Evolutionary conservation across 2,797 vertebrate species (phyloP).

Genomic region (Rhinella marina): DNA sequence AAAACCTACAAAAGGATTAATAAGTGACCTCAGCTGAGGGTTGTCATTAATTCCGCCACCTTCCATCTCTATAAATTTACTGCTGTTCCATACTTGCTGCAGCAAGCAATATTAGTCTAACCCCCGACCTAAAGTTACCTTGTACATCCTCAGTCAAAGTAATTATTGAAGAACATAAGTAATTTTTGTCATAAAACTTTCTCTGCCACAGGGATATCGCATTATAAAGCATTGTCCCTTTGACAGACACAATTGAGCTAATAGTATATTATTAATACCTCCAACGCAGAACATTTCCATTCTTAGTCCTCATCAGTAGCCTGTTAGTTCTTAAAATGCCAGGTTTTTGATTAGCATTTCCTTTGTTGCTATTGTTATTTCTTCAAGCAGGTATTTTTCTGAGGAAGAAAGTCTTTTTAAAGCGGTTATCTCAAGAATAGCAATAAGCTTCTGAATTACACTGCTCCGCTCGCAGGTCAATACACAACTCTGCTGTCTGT

Average conservation of each 20-base stretch:
- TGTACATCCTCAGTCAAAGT: slow-evolving; percentile 26
- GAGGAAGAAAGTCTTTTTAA: slow-evolving; percentile 41
- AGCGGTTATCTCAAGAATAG: slow-evolving; percentile 32
- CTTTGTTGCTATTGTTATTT: slow-evolving; percentile 48
- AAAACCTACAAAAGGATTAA: neutral
- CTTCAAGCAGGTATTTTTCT: slow-evolving; percentile 39
- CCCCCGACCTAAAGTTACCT: neutral
- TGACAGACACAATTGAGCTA: slow-evolving; percentile 39
- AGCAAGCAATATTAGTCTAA: slow-evolving; percentile 2
- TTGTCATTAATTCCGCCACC: neutral
- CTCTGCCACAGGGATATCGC: slow-evolving; percentile 17
- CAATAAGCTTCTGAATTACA: slow-evolving; percentile 55
- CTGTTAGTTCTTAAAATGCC: slow-evolving; percentile 39
- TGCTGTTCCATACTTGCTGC: neutral
- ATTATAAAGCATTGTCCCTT: slow-evolving; percentile 9
- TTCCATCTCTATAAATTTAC: neutral
- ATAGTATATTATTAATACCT: slow-evolving; percentile 54
- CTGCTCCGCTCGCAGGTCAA: slow-evolving; percentile 48
- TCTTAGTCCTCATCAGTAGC: slow-evolving; percentile 28
- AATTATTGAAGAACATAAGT: slow-evolving; percentile 21
- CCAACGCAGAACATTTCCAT: slow-evolving; percentile 23
- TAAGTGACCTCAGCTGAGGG: neutral
- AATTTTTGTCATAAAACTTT: slow-evolving; percentile 19
- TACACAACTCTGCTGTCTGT: slow-evolving; percentile 47
- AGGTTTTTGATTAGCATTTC: slow-evolving; percentile 45